These are phyloP conservation scores for Eristalis pertinax DNA, from an alignment of 2,888 invertebrate species.

Conservation along the genomic window DNA sequence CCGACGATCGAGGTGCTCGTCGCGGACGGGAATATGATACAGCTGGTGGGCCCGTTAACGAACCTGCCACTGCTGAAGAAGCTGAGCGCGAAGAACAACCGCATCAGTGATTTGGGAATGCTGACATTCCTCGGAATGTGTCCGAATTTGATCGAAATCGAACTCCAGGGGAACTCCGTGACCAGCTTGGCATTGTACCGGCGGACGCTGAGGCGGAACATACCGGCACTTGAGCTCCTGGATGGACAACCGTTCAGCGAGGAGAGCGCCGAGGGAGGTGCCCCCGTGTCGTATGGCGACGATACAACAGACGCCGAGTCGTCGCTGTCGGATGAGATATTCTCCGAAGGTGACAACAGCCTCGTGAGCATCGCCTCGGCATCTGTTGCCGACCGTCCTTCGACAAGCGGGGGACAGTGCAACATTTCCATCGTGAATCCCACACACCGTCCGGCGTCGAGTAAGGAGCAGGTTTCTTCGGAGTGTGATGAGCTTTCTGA, in stretches of 20 bases:
- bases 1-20: slow-evolving; percentile 84
- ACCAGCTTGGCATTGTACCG: slow-evolving; percentile 78
- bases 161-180: slow-evolving; percentile 82
- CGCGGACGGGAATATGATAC: slow-evolving; percentile 85
- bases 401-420: slow-evolving; percentile 46
- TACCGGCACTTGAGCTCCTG: slow-evolving; percentile 80
- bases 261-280: slow-evolving; percentile 3
- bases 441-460: background rate
- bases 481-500: background rate
- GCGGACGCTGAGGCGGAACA: slow-evolving; percentile 77
- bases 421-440: slow-evolving; percentile 29
- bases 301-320: slow-evolving; percentile 58
- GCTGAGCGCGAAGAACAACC: slow-evolving; percentile 81
- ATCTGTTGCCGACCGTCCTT: slow-evolving; percentile 44
- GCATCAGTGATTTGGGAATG: slow-evolving; percentile 78
- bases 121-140: slow-evolving; percentile 80
- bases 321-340: slow-evolving; percentile 63
- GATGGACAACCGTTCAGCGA: slow-evolving; percentile 78
- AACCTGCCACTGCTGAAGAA: slow-evolving; percentile 82
- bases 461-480: background rate
- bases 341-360: slow-evolving; percentile 37
- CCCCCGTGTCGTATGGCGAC: slow-evolving; percentile 10
- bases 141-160: slow-evolving; percentile 83
- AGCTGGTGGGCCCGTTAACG: slow-evolving; percentile 84
- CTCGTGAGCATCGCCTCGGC: slow-evolving; percentile 59